phyloP scores from a whole-genome alignment of 2,888 invertebrate genomes.

The Pherbina coryleti region DNA sequence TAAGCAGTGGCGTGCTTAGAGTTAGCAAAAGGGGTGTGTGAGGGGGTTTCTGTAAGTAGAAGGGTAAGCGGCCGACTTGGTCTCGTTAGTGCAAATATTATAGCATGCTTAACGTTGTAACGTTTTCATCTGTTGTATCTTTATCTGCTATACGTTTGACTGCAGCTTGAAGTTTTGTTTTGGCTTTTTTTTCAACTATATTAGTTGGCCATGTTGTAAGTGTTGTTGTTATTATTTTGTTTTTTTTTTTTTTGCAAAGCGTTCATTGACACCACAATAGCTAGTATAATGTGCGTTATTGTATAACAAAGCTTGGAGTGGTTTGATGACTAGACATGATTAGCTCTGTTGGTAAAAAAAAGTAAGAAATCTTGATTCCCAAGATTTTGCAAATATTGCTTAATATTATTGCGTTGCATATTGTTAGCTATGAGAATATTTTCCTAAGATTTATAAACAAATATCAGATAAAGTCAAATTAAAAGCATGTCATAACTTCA shows the following conservation, averaged over 20 bases:
- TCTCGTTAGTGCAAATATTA: not conserved
- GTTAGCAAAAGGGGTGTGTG: not conserved
- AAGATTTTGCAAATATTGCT: not conserved
- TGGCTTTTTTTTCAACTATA: not conserved
- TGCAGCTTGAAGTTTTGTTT: not conserved
- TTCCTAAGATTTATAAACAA: not conserved
- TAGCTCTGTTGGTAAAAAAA: not conserved
- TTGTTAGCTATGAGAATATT: not conserved
- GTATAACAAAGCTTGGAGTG: not conserved
- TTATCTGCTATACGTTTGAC: not conserved
- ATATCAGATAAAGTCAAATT: no score
- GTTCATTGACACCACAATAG: conserved; percentile 13
- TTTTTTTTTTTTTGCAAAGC: not conserved
- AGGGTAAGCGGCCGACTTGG: not conserved
- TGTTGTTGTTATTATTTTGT: not conserved
- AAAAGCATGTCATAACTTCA: no score
- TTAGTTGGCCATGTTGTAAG: not conserved
- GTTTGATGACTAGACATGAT: not conserved
- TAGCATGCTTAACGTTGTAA: not conserved
- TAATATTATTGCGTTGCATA: not conserved
- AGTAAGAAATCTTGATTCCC: not conserved
- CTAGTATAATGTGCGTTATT: not conserved
- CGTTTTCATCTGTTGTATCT: not conserved
- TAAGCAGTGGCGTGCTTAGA: not conserved
- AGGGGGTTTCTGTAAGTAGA: not conserved